Evolutionary conservation across 35 echinoderm and acorn worm species (phyloP).

Genomic region (Ophioderma brevispina): DNA sequence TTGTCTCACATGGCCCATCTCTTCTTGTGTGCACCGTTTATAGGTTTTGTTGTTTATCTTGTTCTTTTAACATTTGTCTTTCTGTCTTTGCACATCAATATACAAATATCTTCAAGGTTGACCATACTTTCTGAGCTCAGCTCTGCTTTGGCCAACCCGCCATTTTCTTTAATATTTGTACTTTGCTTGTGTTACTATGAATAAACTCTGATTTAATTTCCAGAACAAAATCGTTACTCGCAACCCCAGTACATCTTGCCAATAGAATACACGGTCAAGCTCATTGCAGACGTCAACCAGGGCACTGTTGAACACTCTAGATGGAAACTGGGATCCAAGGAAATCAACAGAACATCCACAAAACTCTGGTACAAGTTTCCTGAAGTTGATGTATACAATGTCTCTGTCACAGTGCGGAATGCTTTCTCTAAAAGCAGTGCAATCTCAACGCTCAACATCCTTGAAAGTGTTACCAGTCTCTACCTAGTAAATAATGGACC

Average conservation of each 20-base stretch:
- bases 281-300: background rate
- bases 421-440: background rate
- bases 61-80: no score
- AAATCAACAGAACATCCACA: slow-evolving; percentile 20
- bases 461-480: slow-evolving; percentile 61
- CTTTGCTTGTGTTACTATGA: background rate
- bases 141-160: background rate
- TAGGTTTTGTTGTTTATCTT: no score
- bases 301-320: slow-evolving; percentile 36
- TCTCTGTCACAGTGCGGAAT: slow-evolving; percentile 29
- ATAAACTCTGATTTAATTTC: background rate
- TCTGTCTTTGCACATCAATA: background rate
- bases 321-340: slow-evolving; percentile 32
- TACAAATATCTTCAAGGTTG: background rate
- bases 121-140: background rate
- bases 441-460: background rate
- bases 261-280: background rate
- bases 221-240: background rate
- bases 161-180: background rate
- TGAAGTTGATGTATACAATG: background rate
- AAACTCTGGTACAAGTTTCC: slow-evolving; percentile 29
- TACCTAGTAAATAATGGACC: slow-evolving; percentile 86
- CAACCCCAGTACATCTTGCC: background rate
- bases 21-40: no score
- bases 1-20: no score